A percentile compares a stretch with the other conserved stretches of the same genome.
Evolutionary conservation across 2,797 vertebrate species (phyloP).

Genomic region (Lepus townsendii): DNA sequence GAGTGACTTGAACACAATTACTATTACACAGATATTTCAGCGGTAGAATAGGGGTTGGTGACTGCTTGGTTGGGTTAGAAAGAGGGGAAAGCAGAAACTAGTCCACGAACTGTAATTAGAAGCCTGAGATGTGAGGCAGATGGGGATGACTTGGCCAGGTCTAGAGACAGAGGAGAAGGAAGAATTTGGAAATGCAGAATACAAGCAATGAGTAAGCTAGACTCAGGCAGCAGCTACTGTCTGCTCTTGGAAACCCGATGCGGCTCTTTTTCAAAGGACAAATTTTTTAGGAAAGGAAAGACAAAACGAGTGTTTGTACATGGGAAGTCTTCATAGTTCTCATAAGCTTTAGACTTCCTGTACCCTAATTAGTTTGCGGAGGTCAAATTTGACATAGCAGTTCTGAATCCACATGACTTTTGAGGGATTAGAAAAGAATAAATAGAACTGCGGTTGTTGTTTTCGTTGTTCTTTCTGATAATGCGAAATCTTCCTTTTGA

Average conservation of each 20-base stretch:
- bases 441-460: neutral
- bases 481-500: neutral
- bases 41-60: neutral
- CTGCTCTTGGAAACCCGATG: neutral
- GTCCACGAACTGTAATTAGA: neutral
- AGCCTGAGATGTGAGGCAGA: neutral
- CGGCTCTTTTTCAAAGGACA: neutral
- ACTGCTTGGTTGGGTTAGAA: neutral
- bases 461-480: neutral
- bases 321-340: neutral
- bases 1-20: neutral
- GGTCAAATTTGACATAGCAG: neutral
- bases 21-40: neutral
- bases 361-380: slow-evolving; percentile 46
- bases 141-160: neutral
- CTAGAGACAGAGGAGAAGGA: neutral
- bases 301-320: neutral
- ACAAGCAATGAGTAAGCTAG: neutral
- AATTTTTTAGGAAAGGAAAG: neutral
- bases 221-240: neutral
- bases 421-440: neutral
- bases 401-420: neutral
- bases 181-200: neutral
- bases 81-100: neutral
- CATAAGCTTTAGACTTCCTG: neutral